Base-by-base conservation (phyloP, 2,888 invertebrate species). In the Sinopyrophorus schimmeli region DNA sequence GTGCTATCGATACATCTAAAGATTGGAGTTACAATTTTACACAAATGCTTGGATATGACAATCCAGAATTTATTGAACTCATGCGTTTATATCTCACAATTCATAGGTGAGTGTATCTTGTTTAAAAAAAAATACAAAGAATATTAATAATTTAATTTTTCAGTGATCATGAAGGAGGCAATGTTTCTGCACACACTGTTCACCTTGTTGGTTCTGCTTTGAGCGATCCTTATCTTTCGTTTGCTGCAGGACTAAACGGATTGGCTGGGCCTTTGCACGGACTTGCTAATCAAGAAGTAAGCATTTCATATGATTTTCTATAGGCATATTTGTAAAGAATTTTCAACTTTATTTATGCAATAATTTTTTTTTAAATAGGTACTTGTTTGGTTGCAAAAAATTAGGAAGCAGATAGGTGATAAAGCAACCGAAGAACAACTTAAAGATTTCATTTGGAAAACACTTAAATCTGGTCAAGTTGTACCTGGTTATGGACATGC, bases 401-500 rank as follows among this genome's bases (percentile, higher is more conserved):
- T 98, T 18, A 87, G 89, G 59, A 79, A 86, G 64, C 87, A 92
- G 69, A 81, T 98, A 35, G 92, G 92, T 39, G 86, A 89, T 63
- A 86, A 84, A 67, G 87, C 89, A 55, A 85, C 89, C 9, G 94
- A 97, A 72, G 90, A 96, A 0, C 83, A 93, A 64, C 80, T 99
- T 42, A 93, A 92, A 74, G 94, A 97, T 38, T 98, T 95, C 78
- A 92, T 99, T 70, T 93, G 94, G 93, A 95, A 93, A 75, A 97
- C 96, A 1, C 80, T 96, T 43, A 94, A 95, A 77, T 86, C 89
- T 51, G 95, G 95, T 55, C 93, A 93, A 75, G 96, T 96, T n/a
- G 91, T 97, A 27, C 96, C 96, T 38, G 96, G 96, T 32, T 96
- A 94, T 70, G 96, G 96, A 18, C 96, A 96, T 72, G 96, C 96